A percentile compares a stretch with the other conserved stretches of the same genome.
Conservation (phyloP, 2,888 invertebrate species). For the Vesta saturnalis region DNA sequence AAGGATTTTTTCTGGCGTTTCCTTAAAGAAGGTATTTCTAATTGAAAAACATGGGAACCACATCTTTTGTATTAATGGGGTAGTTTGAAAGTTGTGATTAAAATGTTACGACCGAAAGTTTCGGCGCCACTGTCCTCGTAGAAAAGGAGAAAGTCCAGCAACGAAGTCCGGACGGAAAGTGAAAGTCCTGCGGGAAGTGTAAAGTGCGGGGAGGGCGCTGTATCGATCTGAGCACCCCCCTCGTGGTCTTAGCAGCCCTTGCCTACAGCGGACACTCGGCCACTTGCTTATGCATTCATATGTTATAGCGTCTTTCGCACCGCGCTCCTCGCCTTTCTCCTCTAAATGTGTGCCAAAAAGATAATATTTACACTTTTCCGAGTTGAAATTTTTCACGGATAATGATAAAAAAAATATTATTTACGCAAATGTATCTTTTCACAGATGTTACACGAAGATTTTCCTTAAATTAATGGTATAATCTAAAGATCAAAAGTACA, state of each 20-base stretch:
- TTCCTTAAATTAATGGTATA: constrained; percentile 2
- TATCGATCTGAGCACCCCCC: constrained; percentile 59
- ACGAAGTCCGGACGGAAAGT: constrained; percentile 58
- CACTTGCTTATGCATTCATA: constrained; percentile 62
- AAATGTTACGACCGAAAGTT: no score
- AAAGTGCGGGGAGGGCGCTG: constrained; percentile 58
- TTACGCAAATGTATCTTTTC: constrained; percentile 14
- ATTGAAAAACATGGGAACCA: no score
- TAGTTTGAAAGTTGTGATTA: constrained; percentile 23
- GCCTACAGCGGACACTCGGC: constrained; percentile 57
- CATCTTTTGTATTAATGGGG: no score
- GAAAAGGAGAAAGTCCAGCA: constrained; percentile 51
- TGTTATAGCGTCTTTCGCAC: constrained; percentile 45
- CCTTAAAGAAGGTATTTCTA: no score
- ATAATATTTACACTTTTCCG: constrained; percentile 39
- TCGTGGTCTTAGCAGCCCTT: constrained; percentile 53
- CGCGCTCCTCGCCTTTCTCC: constrained; percentile 38
- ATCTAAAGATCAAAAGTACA: constrained; percentile 14
- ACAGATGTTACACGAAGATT: background rate
- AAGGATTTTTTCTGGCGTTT: no score
- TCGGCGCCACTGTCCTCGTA: constrained; percentile 41
- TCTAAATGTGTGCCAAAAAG: constrained; percentile 40
- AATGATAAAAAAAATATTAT: constrained; percentile 20
- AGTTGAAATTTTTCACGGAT: constrained; percentile 33
- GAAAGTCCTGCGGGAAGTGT: constrained; percentile 65